phyloP scores from a whole-genome alignment of 1,140 invertebrate genomes.

The Drosophila rhopaloa region DNA sequence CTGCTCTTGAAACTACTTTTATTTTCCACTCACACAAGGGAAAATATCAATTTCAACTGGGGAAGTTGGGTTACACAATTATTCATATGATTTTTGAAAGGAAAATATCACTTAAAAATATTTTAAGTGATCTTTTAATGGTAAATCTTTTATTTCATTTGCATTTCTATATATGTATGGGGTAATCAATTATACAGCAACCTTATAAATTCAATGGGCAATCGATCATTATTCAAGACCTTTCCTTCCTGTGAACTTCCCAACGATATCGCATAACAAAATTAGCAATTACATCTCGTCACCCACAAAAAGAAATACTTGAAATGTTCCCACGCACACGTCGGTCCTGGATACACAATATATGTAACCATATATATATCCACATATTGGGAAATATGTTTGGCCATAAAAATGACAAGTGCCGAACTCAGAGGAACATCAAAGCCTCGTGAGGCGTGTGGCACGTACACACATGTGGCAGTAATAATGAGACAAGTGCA shows the following conservation, averaged over 20 bases:
- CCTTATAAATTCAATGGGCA: not conserved
- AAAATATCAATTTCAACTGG: constrained; percentile 25
- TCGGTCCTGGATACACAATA: constrained; percentile 13
- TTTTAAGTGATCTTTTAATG: too few relatives aligned
- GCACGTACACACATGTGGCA: constrained; percentile 81
- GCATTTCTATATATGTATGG: too few relatives aligned
- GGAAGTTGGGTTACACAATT: not conserved
- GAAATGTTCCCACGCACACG: constrained; percentile 52
- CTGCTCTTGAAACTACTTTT: constrained; percentile 53
- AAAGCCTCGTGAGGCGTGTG: constrained; percentile 54
- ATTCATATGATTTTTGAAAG: not conserved
- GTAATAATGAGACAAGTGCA: constrained; percentile 81
- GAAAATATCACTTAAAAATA: too few relatives aligned
- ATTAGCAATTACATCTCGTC: constrained; percentile 77
- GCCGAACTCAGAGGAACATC: constrained; percentile 68
- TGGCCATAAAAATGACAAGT: constrained; percentile 77
- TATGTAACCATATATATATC: constrained; percentile 15
- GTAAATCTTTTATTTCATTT: too few relatives aligned
- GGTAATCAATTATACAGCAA: too few relatives aligned
- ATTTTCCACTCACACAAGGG: constrained; percentile 5
- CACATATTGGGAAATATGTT: constrained; percentile 61
- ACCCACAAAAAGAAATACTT: constrained; percentile 45
- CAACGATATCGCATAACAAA: constrained; percentile 49
- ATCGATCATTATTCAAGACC: constrained; percentile 1
- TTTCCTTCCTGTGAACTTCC: constrained; percentile 17